Percentiles rank a stretch among this genome's conserved stretches.
phyloP scores from a whole-genome alignment of 2,888 invertebrate genomes.

The Drosophila testacea region DNA sequence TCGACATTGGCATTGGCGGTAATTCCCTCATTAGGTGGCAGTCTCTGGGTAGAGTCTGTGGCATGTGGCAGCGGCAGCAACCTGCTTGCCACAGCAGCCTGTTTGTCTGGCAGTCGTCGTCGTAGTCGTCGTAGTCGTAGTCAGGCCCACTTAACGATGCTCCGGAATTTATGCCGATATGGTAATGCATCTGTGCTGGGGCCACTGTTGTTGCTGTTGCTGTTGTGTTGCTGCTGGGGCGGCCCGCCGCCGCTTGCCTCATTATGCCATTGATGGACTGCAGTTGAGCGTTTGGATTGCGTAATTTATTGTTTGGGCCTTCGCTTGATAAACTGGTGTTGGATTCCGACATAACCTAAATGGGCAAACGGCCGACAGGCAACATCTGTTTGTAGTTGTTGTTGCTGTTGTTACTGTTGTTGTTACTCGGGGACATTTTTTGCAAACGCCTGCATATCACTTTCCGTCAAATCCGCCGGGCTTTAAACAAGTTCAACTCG shows the following conservation, averaged over 20 bases:
- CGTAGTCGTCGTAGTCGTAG: constrained; percentile 39
- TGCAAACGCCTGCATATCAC: constrained; percentile 79
- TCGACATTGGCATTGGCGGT: constrained; percentile 70
- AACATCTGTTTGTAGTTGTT: constrained; percentile 61
- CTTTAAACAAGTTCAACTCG: constrained; percentile 54
- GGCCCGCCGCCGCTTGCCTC: constrained; percentile 65
- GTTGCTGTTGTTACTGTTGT: constrained; percentile 17
- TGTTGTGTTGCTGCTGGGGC: constrained; percentile 44
- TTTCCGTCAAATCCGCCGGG: constrained; percentile 76
- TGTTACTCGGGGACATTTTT: constrained; percentile 59
- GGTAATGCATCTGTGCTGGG: constrained; percentile 75
- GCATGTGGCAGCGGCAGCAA: constrained; percentile 52
- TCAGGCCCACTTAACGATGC: constrained; percentile 80
- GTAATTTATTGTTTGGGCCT: constrained; percentile 83
- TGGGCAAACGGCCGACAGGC: constrained; percentile 70
- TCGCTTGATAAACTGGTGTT: constrained; percentile 80
- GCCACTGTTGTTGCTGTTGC: constrained; percentile 37
- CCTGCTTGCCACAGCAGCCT: constrained; percentile 49
- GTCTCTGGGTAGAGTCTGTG: constrained; percentile 53
- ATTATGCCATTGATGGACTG: constrained; percentile 82
- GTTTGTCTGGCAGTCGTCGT: constrained; percentile 62
- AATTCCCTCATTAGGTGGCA: constrained; percentile 83
- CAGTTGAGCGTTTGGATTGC: constrained; percentile 83
- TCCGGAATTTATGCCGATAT: constrained; percentile 84
- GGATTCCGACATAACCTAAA: constrained; percentile 71